Base-by-base conservation (phyloP, 2,797 vertebrate species). In the Acanthopagrus latus region DNA sequence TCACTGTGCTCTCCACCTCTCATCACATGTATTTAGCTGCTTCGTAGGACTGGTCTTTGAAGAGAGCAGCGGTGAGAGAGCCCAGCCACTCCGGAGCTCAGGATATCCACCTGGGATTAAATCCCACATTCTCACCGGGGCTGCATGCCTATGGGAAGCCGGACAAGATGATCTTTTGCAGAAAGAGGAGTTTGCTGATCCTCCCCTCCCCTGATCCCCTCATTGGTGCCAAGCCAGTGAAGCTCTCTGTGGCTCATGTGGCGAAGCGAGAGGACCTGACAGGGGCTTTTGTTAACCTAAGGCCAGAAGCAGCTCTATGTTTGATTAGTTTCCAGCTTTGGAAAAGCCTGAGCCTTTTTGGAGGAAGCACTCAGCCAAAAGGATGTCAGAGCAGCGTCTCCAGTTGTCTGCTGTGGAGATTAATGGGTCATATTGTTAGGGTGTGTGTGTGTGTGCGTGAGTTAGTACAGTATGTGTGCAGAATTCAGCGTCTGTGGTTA, bases 221-320 rank as follows among this genome's bases (percentile, higher is more conserved):
- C 88, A 71, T 84, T 79, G 88, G 90, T 93, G 91, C 90, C 89
- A 86, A 89, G 91, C 78, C 88, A 92, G 79, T 76, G 91, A 80
- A 84, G 88, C 88, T 91, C 83, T 89, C 86, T 83, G 84, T 79
- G 86, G 91, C 88, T 93, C 88, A 90, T 92, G 90, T 86, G 91
- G 90, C 83, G 51, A 72, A 84, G 85, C 78, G 48, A 78, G 84
- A 85, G 87, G 90, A 93, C 92, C 93, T 93, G 90, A 94, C 93
- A 90, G 91, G 89, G 89, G 90, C 88, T 91, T 93, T 94, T 95
- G 93, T 94, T 93, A 94, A 93, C 91, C 90, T 91, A 84, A 91
- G 91, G 84, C 89, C 87, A 88, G 83, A 87, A 91, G 86, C 87
- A 92, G 93, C 91, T 91, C 88, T 70, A 78, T 88, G 89, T 94